These are phyloP conservation scores for Hydraecia micacea DNA, from an alignment of 2,888 invertebrate genomes.

Conservation along the genomic window DNA sequence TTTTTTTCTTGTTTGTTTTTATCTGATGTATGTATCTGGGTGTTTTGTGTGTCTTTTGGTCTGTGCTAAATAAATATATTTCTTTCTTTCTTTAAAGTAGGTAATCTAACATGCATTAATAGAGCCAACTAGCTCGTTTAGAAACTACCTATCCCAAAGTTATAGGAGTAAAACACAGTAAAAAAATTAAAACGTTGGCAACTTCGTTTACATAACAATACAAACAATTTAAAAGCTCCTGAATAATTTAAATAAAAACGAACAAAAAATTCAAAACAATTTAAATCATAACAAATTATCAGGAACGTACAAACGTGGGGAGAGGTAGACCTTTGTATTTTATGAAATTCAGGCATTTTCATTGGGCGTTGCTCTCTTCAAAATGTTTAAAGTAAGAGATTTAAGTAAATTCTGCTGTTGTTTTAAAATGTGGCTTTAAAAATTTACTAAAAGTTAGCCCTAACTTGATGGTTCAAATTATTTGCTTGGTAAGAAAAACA, in stretches of 20 bases:
- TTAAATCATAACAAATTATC: conserved; percentile 58
- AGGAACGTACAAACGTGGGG: conserved; percentile 45
- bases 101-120: neutral
- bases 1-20: too few relatives aligned
- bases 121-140: neutral
- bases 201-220: neutral
- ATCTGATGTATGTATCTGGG: too few relatives aligned
- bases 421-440: conserved; percentile 24
- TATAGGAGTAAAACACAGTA: neutral
- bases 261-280: conserved; percentile 39
- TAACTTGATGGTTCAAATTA: neutral
- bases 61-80: too few relatives aligned
- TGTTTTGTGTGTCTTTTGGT: too few relatives aligned
- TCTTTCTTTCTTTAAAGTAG: too few relatives aligned
- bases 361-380: conserved; percentile 25
- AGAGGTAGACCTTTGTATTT: conserved; percentile 60
- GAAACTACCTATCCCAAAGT: neutral
- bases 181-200: neutral
- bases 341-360: conserved; percentile 50
- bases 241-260: conserved; percentile 31
- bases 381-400: conserved; percentile 24
- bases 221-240: neutral
- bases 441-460: neutral
- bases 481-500: neutral
- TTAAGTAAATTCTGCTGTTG: conserved; percentile 43